Conservation (phyloP, 2,797 vertebrate genomes). For the Rhyacichthys aspro region DNA sequence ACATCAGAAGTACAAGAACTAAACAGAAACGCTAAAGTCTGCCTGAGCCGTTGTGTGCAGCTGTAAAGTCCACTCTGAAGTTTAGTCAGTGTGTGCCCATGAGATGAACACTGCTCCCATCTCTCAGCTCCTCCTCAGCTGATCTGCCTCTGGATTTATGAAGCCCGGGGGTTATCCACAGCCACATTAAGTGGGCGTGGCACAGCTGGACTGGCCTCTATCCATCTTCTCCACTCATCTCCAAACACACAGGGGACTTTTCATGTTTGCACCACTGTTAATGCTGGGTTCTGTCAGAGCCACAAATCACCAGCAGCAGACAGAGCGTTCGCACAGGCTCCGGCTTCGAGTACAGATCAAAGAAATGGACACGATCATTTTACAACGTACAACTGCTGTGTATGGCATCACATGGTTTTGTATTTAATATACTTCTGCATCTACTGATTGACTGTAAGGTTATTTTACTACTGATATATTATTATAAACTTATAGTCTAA, state of each 20-base stretch:
- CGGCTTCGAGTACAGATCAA: slow-evolving; percentile 39
- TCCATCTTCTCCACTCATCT: slow-evolving; percentile 70
- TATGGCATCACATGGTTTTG: too few species aligned
- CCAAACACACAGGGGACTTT: slow-evolving; percentile 16
- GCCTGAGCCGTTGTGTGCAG: too few species aligned
- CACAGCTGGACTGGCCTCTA: slow-evolving; percentile 64
- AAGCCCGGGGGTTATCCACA: slow-evolving; percentile 56
- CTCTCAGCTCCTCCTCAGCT: slow-evolving; percentile 50
- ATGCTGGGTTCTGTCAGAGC: slow-evolving; percentile 48
- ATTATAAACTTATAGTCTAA: too few species aligned
- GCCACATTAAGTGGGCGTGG: slow-evolving; percentile 76
- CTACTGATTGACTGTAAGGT: too few species aligned
- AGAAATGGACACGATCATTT: slow-evolving; percentile 8
- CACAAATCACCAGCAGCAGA: slow-evolving; percentile 53
- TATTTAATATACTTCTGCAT: too few species aligned
- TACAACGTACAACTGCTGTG: slow-evolving; percentile 23
- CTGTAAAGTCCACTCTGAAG: too few species aligned
- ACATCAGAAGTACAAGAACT: too few species aligned
- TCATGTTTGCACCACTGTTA: slow-evolving; percentile 50
- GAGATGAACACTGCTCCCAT: slow-evolving; percentile 55
- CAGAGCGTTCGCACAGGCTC: slow-evolving; percentile 41
- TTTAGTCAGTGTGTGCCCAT: slow-evolving; percentile 2
- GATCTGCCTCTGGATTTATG: slow-evolving; percentile 65
- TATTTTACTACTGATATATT: too few species aligned
- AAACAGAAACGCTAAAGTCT: too few species aligned